A percentile compares a stretch with the other conserved stretches of the same genome.
Conservation (phyloP, 2,888 invertebrate species). For the Apamea crenata region DNA sequence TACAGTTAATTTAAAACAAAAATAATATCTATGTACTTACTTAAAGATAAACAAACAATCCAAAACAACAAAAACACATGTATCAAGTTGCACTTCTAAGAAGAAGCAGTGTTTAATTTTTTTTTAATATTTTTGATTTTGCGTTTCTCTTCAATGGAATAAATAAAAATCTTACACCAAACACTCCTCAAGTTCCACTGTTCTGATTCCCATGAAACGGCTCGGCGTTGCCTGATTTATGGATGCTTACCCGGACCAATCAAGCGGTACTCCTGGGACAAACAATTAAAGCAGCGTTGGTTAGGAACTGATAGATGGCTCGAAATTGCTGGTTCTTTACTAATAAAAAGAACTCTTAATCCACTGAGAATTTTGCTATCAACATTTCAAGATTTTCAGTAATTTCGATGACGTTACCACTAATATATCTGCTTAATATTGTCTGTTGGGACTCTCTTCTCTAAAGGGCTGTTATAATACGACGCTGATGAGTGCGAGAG, state of each 20-base stretch:
- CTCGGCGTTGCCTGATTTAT: constrained; percentile 48
- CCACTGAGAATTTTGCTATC: background rate
- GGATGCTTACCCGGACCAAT: constrained; percentile 50
- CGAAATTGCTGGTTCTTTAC: constrained; percentile 25
- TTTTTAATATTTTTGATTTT: background rate
- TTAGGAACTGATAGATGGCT: constrained; percentile 39
- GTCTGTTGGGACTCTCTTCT: background rate
- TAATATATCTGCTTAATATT: constrained; percentile 1
- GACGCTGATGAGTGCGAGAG: too few relatives aligned
- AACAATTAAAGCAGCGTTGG: constrained; percentile 51
- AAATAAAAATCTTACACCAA: background rate
- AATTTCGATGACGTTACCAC: background rate
- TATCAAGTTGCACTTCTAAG: background rate
- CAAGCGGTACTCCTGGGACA: constrained; percentile 37
- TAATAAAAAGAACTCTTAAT: constrained; percentile 10
- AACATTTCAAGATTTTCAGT: background rate
- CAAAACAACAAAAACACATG: background rate
- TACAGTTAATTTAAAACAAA: background rate
- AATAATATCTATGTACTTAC: background rate
- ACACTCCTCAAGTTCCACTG: background rate
- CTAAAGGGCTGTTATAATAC: background rate
- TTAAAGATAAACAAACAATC: background rate
- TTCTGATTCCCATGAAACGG: constrained; percentile 26
- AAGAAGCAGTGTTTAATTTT: background rate
- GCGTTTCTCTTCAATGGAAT: background rate